Percentiles rank a stretch among this genome's conserved stretches.
phyloP scores from a whole-genome alignment of 1,140 invertebrate genomes.

The Diploscapter pachys region DNA sequence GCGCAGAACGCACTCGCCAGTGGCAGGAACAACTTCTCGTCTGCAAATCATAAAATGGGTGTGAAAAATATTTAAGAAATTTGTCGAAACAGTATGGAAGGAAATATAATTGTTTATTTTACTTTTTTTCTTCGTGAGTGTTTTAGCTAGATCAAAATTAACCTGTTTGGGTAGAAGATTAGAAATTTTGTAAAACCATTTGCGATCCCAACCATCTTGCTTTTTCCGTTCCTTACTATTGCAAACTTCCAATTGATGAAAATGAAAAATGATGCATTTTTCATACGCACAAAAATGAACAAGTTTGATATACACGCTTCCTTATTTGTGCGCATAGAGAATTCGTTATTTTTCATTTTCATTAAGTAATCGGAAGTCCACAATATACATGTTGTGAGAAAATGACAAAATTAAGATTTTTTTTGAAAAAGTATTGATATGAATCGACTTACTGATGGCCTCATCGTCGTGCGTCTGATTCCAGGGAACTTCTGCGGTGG shows the following conservation, averaged over 20 bases:
- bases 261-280: constrained; percentile 20
- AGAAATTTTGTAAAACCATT: too few relatives aligned
- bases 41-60: constrained; percentile 17
- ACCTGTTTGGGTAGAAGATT: too few relatives aligned
- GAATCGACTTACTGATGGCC: constrained; percentile 44
- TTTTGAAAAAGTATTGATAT: constrained; percentile 12
- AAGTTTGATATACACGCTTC: too few relatives aligned
- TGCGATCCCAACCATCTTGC: too few relatives aligned
- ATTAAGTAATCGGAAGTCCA: neutral
- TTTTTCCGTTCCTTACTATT: too few relatives aligned
- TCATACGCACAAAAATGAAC: neutral
- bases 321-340: too few relatives aligned
- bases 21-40: constrained; percentile 16
- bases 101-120: constrained; percentile 6
- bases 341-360: too few relatives aligned
- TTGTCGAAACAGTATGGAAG: constrained; percentile 39
- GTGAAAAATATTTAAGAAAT: constrained; percentile 1
- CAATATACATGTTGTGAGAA: constrained; percentile 8
- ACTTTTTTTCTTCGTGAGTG: constrained; percentile 18
- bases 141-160: neutral
- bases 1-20: constrained; percentile 26
- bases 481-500: constrained; percentile 43
- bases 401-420: constrained; percentile 3
- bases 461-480: constrained; percentile 33
- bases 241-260: neutral